Base-by-base conservation (phyloP, 2,797 vertebrate species). In the Ciconia nigra region DNA sequence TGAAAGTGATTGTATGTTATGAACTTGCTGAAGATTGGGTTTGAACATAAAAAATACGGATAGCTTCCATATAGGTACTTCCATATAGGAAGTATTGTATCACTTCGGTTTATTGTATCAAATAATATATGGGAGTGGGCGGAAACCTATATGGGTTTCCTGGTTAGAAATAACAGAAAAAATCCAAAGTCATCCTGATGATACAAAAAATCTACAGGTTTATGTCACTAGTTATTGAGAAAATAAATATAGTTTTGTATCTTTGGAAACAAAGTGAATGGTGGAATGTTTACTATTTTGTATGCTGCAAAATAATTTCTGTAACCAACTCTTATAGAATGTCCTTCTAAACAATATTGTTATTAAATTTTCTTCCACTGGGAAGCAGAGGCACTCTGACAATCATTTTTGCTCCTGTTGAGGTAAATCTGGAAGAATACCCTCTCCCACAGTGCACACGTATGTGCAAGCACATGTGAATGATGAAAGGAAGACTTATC, bases 401-500 rank as follows among this genome's bases (percentile, higher is more conserved):
- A 37, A 12, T 54, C 4, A 15, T 22, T 81, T 69, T 58, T 55
- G 11, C 8, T 82, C 13, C 24, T 58, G 28, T 16, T 31, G 4
- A 1, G 3, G 7, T 57, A 24, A n/a, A 16, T 62, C 24, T 72
- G 29, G 49, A 77, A 51, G 33, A 88, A 44, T 7, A 35, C 13
- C 25, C 7, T 71, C 39, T 72, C 52, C 39, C 21, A 22, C 5
- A 11, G 72, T 9, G 21, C 59, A 19, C 61, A 28, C 15, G 0
- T 8, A 10, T 33, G 14, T 8, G 5, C 15, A 9, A 4, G 6
- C 1, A 1, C 14, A 3, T 33, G 21, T 33, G 28, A 49, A 18
- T 49, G 46, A 13, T 57, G 35, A 76, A 47, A 39, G 31, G 52
- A 61, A 55, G 31, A 29, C 19, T 41, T 26, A 35, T 16, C 29